Conservation (phyloP, 2,113 vertebrate genomes). For the Protobothrops mucrosquamatus region DNA sequence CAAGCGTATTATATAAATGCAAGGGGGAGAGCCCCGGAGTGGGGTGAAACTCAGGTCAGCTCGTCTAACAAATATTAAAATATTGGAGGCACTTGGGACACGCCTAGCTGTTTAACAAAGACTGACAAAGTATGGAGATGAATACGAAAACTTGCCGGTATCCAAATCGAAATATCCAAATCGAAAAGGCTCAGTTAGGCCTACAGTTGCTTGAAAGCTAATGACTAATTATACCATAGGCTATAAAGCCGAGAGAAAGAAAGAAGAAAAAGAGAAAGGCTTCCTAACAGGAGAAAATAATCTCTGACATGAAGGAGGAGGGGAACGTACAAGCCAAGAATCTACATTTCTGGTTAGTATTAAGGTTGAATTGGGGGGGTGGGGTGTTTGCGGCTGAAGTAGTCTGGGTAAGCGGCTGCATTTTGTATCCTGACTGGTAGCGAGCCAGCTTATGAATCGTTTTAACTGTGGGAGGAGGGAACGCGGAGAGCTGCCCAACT, state of each 20-base stretch:
- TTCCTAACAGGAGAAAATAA: not conserved
- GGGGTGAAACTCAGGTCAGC: constrained; percentile 95
- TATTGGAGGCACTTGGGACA: constrained; percentile 85
- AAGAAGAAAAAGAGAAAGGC: not conserved
- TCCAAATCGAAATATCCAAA: constrained; percentile 81
- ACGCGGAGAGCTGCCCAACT: not conserved
- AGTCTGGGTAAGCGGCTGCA: too few relatives aligned
- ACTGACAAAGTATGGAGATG: constrained; percentile 96
- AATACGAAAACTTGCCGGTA: constrained; percentile 90
- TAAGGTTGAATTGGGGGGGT: not conserved
- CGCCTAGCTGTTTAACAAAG: constrained; percentile 97
- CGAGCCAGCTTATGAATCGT: not conserved
- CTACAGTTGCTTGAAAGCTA: constrained; percentile 66
- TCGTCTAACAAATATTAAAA: constrained; percentile 95
- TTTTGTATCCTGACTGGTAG: not conserved
- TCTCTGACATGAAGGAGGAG: not conserved
- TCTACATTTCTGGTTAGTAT: constrained; percentile 13
- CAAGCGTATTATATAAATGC: constrained; percentile 70
- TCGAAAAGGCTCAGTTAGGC: constrained; percentile 83
- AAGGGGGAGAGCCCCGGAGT: constrained; percentile 68
- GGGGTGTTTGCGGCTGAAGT: not conserved
- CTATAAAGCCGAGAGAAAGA: constrained; percentile 33
- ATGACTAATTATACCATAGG: constrained; percentile 56
- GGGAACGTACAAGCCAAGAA: not conserved
- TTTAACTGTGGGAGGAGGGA: not conserved